Percentiles rank a stretch among this genome's conserved stretches.
Evolutionary conservation across 2,113 vertebrate genomes (phyloP).

Genomic region (Thinocorus orbignyianus): DNA sequence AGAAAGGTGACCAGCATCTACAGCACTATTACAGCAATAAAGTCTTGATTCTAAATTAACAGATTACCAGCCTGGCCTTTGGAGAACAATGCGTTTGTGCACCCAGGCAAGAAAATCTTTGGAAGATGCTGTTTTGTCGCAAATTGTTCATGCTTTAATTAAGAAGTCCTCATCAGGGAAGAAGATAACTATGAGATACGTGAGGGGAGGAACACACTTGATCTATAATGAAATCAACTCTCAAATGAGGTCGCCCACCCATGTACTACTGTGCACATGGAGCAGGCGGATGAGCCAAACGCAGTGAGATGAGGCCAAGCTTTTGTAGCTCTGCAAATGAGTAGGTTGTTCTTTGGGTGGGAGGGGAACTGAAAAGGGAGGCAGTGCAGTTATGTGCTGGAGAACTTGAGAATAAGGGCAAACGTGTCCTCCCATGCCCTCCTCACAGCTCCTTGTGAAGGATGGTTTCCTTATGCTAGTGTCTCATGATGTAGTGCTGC

Average conservation of each 20-base stretch:
- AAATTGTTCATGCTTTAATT: slow-evolving; percentile 47
- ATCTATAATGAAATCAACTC: slow-evolving; percentile 49
- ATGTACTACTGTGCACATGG: not conserved
- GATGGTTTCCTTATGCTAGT: not conserved
- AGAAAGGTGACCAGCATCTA: not conserved
- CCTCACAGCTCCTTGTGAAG: not conserved
- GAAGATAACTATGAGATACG: not conserved
- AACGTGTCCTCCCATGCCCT: not conserved
- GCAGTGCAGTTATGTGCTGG: not conserved
- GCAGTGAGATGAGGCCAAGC: not conserved
- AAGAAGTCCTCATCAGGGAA: slow-evolving; percentile 23
- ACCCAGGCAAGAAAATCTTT: not conserved
- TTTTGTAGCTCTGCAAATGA: not conserved
- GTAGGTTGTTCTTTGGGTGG: not conserved
- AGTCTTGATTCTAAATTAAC: not conserved
- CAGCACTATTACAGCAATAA: not conserved
- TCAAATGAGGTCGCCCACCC: slow-evolving; percentile 51
- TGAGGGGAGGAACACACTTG: not conserved
- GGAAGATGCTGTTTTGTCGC: not conserved
- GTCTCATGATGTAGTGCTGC: not conserved
- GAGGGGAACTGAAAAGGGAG: not conserved
- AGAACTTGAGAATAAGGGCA: not conserved
- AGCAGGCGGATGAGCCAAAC: not conserved
- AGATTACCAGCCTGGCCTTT: not conserved
- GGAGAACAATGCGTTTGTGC: not conserved